These are phyloP conservation scores for Drosophila carrolli DNA, from an alignment of 1,140 invertebrate species.

Conservation along the genomic window DNA sequence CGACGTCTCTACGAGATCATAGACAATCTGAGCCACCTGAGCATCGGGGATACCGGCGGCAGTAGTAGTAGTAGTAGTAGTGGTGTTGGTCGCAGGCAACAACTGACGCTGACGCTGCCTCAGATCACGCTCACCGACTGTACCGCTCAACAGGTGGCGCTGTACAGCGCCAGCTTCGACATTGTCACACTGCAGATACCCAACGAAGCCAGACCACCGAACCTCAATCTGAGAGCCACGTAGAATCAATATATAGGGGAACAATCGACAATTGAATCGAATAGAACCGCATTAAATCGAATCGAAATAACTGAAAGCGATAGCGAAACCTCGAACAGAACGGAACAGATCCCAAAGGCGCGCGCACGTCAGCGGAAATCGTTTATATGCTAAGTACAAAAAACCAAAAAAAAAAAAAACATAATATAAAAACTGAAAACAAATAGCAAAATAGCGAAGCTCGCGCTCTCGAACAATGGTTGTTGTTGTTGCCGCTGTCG, in stretches of 20 bases:
- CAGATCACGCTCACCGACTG: conserved; percentile 77
- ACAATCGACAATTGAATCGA: conserved; percentile 52
- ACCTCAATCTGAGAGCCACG: conserved; percentile 25
- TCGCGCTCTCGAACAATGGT: conserved; percentile 68
- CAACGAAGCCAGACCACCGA: conserved; percentile 73
- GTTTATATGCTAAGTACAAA: conserved; percentile 56
- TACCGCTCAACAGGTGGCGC: conserved; percentile 69
- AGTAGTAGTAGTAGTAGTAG: too few species aligned
- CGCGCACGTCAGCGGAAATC: conserved; percentile 74
- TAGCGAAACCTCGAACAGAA: conserved; percentile 4
- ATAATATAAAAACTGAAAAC: conserved; percentile 13
- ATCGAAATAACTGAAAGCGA: conserved; percentile 26
- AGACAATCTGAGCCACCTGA: conserved; percentile 74
- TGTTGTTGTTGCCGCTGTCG: conserved; percentile 58
- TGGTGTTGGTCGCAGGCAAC: not conserved
- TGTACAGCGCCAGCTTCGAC: conserved; percentile 53
- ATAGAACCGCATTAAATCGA: conserved; percentile 40
- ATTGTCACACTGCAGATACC: conserved; percentile 55
- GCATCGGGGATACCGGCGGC: conserved; percentile 22
- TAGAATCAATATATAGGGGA: conserved; percentile 9
- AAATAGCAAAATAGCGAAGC: conserved; percentile 44
- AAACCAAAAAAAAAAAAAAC: conserved; percentile 1
- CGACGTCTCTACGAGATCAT: conserved; percentile 75
- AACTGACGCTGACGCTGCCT: conserved; percentile 57
- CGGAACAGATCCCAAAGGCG: conserved; percentile 15